Evolutionary conservation across 2,888 invertebrate species (phyloP).

Genomic region (Altica lythri): DNA sequence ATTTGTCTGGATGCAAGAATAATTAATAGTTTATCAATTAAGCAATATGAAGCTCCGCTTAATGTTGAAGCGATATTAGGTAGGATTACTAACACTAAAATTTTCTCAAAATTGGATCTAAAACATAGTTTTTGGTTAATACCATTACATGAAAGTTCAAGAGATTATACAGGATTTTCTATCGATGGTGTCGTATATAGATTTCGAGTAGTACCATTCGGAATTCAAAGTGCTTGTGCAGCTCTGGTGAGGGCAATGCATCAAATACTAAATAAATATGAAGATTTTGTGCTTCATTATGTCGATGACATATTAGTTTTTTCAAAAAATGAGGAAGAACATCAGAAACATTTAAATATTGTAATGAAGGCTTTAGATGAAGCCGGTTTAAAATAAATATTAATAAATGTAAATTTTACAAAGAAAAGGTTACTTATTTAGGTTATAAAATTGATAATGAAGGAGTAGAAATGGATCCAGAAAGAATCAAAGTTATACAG

Average conservation of each 20-base stretch:
- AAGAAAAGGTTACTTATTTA: neutral
- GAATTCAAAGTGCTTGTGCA: conserved; percentile 39
- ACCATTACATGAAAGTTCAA: neutral
- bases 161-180: conserved; percentile 38
- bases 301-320: no score
- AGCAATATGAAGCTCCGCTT: conserved; percentile 10
- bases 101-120: conserved; percentile 4
- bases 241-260: conserved; percentile 5
- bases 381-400: no score
- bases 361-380: no score
- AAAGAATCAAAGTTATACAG: conserved; percentile 37
- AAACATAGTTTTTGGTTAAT: conserved; percentile 16
- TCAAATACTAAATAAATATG: no score
- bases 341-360: no score
- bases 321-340: no score
- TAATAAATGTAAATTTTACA: neutral
- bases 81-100: neutral
- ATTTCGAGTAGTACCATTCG: conserved; percentile 41
- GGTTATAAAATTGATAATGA: conserved; percentile 16
- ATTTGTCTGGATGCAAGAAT: conserved; percentile 4
- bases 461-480: conserved; percentile 39
- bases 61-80: conserved; percentile 1
- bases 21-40: neutral
- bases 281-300: no score
- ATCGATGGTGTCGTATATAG: conserved; percentile 35